These are phyloP conservation scores for Rugalucina vietnamica DNA, from an alignment of 2,888 invertebrate species.

Conservation along the genomic window DNA sequence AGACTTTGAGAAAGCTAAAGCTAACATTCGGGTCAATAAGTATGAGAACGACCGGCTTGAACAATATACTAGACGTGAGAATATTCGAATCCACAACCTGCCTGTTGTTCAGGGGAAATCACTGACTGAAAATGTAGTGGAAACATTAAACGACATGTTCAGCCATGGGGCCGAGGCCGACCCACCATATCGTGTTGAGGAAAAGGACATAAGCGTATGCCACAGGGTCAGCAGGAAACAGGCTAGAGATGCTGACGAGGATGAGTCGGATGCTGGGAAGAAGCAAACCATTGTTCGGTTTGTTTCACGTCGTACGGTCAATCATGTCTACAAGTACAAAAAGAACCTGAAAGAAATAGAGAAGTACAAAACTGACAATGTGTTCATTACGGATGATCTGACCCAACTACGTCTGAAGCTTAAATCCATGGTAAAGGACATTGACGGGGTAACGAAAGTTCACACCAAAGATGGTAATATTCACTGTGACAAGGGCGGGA, in stretches of 20 bases:
- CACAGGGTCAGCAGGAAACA: neutral
- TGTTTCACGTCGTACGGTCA: conserved; percentile 1
- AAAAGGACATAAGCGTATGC: neutral
- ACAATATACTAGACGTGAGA: conserved; percentile 17
- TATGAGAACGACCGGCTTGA: conserved; percentile 1
- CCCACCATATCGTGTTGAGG: neutral
- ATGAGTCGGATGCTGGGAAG: neutral
- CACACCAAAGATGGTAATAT: conserved; percentile 9
- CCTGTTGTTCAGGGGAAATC: neutral
- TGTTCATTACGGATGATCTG: conserved; percentile 18
- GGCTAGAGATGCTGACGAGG: neutral
- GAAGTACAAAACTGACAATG: neutral
- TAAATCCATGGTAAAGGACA: conserved; percentile 17
- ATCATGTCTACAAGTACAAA: neutral
- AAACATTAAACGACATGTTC: neutral
- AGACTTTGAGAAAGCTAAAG: too few relatives aligned
- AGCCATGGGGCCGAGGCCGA: neutral
- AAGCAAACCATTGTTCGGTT: conserved; percentile 16
- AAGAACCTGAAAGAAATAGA: neutral
- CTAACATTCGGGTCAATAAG: too few relatives aligned
- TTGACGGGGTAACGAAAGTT: neutral
- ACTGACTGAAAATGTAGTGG: neutral
- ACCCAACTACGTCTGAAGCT: conserved; percentile 7
- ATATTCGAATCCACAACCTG: conserved; percentile 15
- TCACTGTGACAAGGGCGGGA: conserved; percentile 3